Conservation (phyloP, 2,888 invertebrate species). For the Chalcosyrphus nemorum region DNA sequence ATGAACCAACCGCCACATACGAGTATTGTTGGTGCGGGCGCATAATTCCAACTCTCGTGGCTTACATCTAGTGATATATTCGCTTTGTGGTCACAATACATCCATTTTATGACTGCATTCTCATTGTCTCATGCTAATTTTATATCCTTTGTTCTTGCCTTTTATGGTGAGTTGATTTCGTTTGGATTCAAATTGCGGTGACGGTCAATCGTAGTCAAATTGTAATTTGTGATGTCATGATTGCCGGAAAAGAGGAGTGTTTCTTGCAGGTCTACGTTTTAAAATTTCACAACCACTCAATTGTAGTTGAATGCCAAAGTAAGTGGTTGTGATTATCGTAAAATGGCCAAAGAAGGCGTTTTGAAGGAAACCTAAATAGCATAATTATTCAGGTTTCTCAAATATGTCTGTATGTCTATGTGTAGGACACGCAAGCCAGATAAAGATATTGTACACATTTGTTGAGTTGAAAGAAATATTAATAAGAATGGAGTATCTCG, state of each 20-base stretch:
- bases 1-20: background rate
- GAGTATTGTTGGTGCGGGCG: background rate
- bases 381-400: background rate
- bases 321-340: background rate
- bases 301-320: background rate
- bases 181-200: background rate
- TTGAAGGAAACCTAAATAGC: background rate
- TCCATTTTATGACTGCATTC: slow-evolving; percentile 19
- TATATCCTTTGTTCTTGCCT: slow-evolving; percentile 8
- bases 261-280: background rate
- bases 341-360: background rate
- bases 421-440: background rate
- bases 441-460: no score
- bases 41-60: background rate
- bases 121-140: slow-evolving; percentile 23
- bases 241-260: background rate
- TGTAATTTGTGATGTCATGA: background rate
- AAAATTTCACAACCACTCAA: background rate
- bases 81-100: background rate
- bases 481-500: no score
- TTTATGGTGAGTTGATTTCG: slow-evolving; percentile 1
- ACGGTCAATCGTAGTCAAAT: slow-evolving; percentile 7
- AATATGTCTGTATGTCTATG: background rate
- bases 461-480: no score
- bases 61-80: background rate